A percentile compares a stretch with the other conserved stretches of the same genome.
Evolutionary conservation across 2,888 invertebrate genomes (phyloP).

Genomic region (Cerastis rubricosa): DNA sequence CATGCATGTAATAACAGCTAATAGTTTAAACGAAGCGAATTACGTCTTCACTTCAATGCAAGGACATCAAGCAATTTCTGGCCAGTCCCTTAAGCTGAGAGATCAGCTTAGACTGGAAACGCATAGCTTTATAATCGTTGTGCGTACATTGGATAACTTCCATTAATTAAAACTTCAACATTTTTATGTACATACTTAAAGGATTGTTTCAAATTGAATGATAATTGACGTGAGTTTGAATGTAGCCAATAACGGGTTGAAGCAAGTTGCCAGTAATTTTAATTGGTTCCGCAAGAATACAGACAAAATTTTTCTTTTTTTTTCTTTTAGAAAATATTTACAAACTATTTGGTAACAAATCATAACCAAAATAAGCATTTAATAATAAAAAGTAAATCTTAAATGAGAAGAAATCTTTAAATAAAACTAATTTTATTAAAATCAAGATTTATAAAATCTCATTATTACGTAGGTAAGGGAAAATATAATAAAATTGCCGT

Average conservation of each 20-base stretch:
- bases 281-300: background rate
- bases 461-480: slow-evolving; percentile 17
- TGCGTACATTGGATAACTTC: background rate
- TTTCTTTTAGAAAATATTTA: slow-evolving; percentile 65
- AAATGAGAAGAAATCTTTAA: slow-evolving; percentile 55
- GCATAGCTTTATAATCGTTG: background rate
- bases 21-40: background rate
- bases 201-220: background rate
- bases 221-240: background rate
- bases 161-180: background rate
- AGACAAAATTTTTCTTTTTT: slow-evolving; percentile 8
- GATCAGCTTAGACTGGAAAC: background rate
- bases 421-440: slow-evolving; percentile 55
- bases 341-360: slow-evolving; percentile 73
- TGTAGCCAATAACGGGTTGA: background rate
- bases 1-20: background rate
- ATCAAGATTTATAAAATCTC: slow-evolving; percentile 69
- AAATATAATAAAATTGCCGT: slow-evolving; percentile 22
- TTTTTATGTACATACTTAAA: background rate
- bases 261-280: slow-evolving; percentile 8
- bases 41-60: background rate
- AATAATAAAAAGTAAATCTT: slow-evolving; percentile 50
- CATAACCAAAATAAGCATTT: slow-evolving; percentile 61
- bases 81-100: background rate
- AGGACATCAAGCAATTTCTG: background rate